phyloP scores from a whole-genome alignment of 2,113 vertebrate genomes.

The Catagonus wagneri region DNA sequence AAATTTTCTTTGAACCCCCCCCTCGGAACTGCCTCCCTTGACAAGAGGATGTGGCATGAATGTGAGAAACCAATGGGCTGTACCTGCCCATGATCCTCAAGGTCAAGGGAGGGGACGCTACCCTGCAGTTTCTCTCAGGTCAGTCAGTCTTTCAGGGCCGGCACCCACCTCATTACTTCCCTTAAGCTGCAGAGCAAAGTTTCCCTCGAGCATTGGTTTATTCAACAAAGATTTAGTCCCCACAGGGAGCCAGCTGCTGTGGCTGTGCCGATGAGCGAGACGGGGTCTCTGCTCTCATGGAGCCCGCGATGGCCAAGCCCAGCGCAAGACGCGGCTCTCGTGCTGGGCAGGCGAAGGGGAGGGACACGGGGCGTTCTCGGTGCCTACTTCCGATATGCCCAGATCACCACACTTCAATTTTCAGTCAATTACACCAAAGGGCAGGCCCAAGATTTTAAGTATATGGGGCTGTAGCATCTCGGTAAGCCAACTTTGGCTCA shows the following conservation, averaged over 20 bases:
- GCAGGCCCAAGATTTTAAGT: background rate
- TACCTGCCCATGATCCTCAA: accelerated
- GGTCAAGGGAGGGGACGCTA: background rate
- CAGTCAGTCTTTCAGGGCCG: no score
- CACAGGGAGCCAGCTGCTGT: background rate
- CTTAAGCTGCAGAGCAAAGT: background rate
- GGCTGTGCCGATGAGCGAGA: background rate
- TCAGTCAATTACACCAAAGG: background rate
- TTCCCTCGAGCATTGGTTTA: background rate
- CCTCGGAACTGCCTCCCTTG: background rate
- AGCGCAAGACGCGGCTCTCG: background rate
- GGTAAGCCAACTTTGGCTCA: background rate
- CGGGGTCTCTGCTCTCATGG: background rate
- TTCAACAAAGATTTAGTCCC: background rate
- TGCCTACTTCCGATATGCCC: background rate
- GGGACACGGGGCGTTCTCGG: accelerated
- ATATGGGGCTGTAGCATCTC: background rate
- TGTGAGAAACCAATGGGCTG: accelerated
- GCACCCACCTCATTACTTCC: background rate
- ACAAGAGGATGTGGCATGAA: background rate
- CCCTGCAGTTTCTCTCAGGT: background rate
- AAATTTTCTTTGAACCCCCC: background rate
- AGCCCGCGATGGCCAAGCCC: background rate
- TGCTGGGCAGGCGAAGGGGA: background rate
- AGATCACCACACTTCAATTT: background rate